phyloP scores from a whole-genome alignment of 2,113 vertebrate genomes.

The Thalassarche chlororhynchos region DNA sequence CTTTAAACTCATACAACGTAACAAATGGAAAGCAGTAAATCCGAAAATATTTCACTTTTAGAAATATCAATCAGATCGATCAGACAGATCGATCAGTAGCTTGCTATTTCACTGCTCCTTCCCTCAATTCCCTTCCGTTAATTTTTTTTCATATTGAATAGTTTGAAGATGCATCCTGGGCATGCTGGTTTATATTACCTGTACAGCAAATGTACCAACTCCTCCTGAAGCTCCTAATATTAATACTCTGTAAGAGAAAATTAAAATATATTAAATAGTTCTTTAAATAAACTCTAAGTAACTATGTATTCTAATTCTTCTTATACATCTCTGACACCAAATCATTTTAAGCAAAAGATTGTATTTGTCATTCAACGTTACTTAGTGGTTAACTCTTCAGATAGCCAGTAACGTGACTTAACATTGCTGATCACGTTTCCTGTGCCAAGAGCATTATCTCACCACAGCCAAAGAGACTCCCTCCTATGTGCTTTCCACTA shows the following conservation, averaged over 20 bases:
- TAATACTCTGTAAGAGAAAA: conserved; percentile 82
- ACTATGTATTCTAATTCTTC: not conserved
- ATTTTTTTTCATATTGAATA: not conserved
- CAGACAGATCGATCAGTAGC: not conserved
- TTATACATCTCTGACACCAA: not conserved
- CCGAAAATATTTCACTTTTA: not conserved
- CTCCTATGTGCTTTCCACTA: not conserved
- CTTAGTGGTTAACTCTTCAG: not conserved
- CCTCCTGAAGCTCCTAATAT: conserved; percentile 95
- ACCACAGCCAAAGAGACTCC: not conserved
- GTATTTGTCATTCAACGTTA: not conserved
- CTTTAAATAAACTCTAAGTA: not conserved
- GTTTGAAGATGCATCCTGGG: not conserved
- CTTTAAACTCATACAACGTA: not conserved
- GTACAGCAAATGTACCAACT: conserved; percentile 93
- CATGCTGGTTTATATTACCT: conserved; percentile 78
- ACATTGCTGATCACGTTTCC: not conserved
- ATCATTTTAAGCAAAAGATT: not conserved
- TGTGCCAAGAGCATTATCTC: not conserved
- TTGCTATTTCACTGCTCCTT: not conserved
- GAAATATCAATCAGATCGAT: not conserved
- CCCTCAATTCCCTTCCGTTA: not conserved
- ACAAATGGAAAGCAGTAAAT: not conserved
- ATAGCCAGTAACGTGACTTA: not conserved
- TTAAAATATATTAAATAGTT: not conserved